Evolutionary conservation across 1,140 invertebrate species (phyloP), one percentile per base, ranked within the genome.

Genomic region (Rhagoletis zephyria): DNA sequence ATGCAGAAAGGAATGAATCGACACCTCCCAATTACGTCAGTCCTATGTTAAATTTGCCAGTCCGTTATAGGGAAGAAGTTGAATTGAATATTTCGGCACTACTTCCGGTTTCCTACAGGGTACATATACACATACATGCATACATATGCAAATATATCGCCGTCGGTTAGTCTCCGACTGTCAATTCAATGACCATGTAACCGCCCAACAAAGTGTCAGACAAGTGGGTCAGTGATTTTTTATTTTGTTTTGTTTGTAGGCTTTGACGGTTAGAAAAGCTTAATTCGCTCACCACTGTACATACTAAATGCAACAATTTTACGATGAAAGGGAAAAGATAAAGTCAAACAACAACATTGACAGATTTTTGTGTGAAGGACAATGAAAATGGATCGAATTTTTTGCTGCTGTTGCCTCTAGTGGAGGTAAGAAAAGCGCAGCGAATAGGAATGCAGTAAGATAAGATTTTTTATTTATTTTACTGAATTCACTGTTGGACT

Each of bases 321-420:
- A 0, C 74, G 74, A 81, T 81, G 74, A 81, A 81, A 81, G 74
- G 48, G 74, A 81, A 81, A 81, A 81, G 74, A 81, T 81, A 81
- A 81, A 81, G 48, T 56, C 51, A 19, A 56, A 81, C 14, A 59
- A 12, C 14, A 56, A 56, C 5, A 10, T 6, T 48, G 48, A 81
- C 45, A 59, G 48, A 81, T 51, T 56, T 81, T 81, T 81, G 4
- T 77, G 45, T 56, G 48, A 81, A 81, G 74, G 74, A 81, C 74
- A 81, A 81, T 81, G 74, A 16, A 56, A 81, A 56, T 56, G 74
- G 16, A 81, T n/a, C 48, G 16, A 56, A 16, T 9, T 67, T 63
- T 63, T 12, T n/a, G 10, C 61, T 7, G 4, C 16, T 12, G 4
- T 16, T 63, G 1, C 12, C 4, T 63, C 12, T 4, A 56, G 51